Percentiles rank a stretch among this genome's conserved stretches.
These are phyloP conservation scores for Varanus salvator DNA, from an alignment of 2,113 vertebrate genomes.

Conservation along the genomic window DNA sequence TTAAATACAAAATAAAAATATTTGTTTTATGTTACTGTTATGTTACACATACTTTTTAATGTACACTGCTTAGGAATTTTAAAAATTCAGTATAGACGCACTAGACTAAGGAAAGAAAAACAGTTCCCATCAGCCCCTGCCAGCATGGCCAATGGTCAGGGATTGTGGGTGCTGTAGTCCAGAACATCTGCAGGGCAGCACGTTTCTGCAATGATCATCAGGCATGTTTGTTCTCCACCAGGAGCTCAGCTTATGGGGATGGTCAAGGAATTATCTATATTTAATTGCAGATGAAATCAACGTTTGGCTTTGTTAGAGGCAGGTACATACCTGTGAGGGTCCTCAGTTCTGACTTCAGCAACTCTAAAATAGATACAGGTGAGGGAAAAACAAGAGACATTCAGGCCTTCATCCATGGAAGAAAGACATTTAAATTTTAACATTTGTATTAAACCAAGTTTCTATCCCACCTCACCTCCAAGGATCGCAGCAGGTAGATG, in stretches of 20 bases:
- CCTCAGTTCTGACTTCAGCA: background rate
- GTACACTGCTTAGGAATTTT: no score
- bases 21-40: no score
- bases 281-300: background rate
- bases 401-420: background rate
- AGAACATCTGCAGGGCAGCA: no score
- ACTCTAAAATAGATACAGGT: background rate
- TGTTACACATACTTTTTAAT: no score
- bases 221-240: background rate
- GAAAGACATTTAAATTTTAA: background rate
- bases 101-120: no score
- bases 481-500: background rate
- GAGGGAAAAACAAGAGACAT: background rate
- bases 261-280: background rate
- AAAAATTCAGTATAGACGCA: no score
- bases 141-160: no score
- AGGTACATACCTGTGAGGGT: background rate
- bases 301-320: background rate
- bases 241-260: background rate
- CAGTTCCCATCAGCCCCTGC: no score
- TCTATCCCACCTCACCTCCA: background rate
- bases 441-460: no score
- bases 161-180: no score
- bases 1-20: no score
- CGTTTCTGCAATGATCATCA: background rate